phyloP scores from a whole-genome alignment of 2,113 vertebrate species.

The Camelus bactrianus region DNA sequence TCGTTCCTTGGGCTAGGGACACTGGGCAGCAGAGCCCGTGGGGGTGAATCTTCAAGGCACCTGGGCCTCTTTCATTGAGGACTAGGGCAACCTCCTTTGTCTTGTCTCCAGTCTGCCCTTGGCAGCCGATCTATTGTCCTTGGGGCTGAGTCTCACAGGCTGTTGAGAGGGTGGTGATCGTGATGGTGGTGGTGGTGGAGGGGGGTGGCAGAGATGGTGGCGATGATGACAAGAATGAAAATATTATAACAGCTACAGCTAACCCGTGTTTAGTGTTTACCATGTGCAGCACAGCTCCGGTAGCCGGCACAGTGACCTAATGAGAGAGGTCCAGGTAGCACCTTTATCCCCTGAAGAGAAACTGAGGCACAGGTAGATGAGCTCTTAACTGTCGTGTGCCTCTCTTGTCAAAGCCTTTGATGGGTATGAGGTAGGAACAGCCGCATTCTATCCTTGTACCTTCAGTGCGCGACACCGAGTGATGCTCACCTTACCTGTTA shows the following conservation, averaged over 20 bases:
- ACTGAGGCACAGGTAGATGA: neutral
- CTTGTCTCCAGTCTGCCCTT: neutral
- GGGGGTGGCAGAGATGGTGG: neutral
- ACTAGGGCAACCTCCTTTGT: too few relatives aligned
- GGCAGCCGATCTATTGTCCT: neutral
- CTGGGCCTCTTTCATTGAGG: neutral
- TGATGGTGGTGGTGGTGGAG: neutral
- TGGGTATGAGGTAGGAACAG: neutral
- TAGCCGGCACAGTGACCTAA: neutral
- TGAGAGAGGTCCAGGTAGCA: neutral
- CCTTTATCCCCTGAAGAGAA: neutral
- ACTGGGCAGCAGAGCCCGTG: neutral
- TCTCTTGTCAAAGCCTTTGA: neutral
- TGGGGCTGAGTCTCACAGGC: neutral
- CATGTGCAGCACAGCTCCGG: rapidly evolving
- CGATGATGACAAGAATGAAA: neutral
- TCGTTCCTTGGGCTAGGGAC: neutral
- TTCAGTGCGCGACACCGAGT: neutral
- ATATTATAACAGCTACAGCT: neutral
- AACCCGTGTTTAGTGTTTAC: neutral
- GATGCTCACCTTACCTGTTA: neutral
- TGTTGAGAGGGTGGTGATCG: neutral
- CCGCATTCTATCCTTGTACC: rapidly evolving
- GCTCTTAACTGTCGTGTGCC: rapidly evolving
- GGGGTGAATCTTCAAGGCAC: neutral